Conservation (phyloP, 2,113 vertebrate species). For the Carassius auratus region DNA sequence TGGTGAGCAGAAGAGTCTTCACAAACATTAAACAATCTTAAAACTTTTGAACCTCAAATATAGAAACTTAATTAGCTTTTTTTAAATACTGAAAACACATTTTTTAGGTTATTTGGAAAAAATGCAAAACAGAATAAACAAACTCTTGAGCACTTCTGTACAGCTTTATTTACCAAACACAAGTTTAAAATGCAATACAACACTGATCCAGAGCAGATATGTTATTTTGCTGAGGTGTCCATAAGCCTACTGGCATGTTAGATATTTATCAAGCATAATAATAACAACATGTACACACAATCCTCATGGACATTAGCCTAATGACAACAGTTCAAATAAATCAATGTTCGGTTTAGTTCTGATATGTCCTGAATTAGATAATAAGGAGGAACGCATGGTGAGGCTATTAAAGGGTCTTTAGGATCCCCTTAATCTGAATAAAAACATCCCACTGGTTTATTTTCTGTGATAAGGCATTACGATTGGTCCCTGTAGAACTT, state of each 20-base stretch:
- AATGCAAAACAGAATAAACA: background rate
- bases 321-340: background rate
- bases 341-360: background rate
- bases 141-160: conserved; percentile 3
- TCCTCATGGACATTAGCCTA: conserved; percentile 1
- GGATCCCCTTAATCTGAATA: background rate
- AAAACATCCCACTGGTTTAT: conserved; percentile 28
- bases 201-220: conserved; percentile 17
- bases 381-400: background rate
- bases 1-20: background rate
- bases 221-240: conserved; percentile 26
- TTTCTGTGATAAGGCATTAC: conserved; percentile 48
- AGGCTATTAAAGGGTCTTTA: background rate
- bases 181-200: conserved; percentile 35
- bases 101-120: background rate
- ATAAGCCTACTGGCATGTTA: background rate
- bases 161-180: conserved; percentile 49
- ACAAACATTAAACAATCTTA: background rate
- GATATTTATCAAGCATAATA: conserved; percentile 13
- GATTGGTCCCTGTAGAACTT: conserved; percentile 53
- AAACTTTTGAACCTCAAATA: background rate
- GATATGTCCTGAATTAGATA: background rate
- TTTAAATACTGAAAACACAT: background rate
- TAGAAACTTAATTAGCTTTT: too few species aligned
- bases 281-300: conserved; percentile 33